These are phyloP conservation scores for Campylomormyrus tamandua DNA, from an alignment of 2,113 vertebrate species.

Conservation along the genomic window DNA sequence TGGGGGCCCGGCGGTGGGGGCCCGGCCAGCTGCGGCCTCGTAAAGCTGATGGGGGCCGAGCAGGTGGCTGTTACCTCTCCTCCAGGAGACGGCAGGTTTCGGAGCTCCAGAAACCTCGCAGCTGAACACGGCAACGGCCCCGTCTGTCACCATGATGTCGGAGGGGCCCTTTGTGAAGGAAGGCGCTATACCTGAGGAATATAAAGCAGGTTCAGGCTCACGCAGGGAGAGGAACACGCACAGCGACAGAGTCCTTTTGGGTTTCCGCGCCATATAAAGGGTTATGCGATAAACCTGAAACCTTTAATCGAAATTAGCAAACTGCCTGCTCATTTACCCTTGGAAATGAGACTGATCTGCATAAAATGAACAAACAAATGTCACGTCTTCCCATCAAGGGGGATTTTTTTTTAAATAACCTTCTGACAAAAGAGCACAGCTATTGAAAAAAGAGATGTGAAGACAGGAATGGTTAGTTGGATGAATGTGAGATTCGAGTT, in stretches of 20 bases:
- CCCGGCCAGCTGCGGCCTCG: not conserved
- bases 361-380: not conserved
- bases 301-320: not conserved
- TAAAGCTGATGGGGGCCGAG: not conserved
- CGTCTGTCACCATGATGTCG: slow-evolving; percentile 79
- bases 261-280: not conserved
- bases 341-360: not conserved
- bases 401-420: not conserved
- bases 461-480: not conserved
- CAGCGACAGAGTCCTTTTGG: not conserved
- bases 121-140: slow-evolving; percentile 65
- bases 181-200: slow-evolving; percentile 71
- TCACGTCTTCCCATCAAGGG: not conserved
- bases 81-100: slow-evolving; percentile 83
- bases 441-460: not conserved
- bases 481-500: not conserved
- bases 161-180: slow-evolving; percentile 59
- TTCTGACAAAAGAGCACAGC: not conserved
- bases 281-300: not conserved
- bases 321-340: not conserved
- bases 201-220: not conserved
- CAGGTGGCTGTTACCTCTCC: slow-evolving; percentile 62
- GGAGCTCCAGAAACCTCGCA: slow-evolving; percentile 85
- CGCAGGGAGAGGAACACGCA: not conserved
- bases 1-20: not conserved